Base-by-base conservation (phyloP, 2,888 invertebrate species). In the Catocala sponsa region DNA sequence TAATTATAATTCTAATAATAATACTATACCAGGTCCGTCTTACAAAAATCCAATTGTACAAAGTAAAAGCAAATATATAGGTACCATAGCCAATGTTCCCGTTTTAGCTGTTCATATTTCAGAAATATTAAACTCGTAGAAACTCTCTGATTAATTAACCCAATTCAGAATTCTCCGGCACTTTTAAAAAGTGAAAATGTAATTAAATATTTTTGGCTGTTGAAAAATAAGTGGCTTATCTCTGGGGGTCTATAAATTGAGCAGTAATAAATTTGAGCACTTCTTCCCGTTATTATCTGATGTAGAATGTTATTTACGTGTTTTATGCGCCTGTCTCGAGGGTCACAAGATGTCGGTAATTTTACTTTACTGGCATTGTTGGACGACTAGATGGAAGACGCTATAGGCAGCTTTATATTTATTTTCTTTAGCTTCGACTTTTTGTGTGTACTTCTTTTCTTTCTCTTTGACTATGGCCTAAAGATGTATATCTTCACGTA, bases 131-230 rank as follows among this genome's bases (percentile, higher is more conserved):
- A 44, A 25, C 25, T 44, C 7, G 5, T 13, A 44, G 2, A 48
- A 48, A 48, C 33, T 48, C 9, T 32, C 5, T n/a, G 5, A 9
- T 6, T 33, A 48, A 48, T 48, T 48, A 48, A 46, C 46, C 46
- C 15, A 33, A 25, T 32, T 25, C 10, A 5, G n/a, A 11, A 48
- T 48, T 32, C 13, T 1, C 10, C 2, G 64, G 65, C 54, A 57
- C 56, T 63, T 63, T 54, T 10, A 33, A 46, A 25, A 46, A 46
- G 46, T 46, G 15, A 15, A 46, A 41, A 35, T 11, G 41, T 48
- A 38, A 48, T 48, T 35, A 55, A 53, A 46, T 35, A 15, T 47
- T 32, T 55, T 55, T 32, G 35, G 38, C 25, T 38, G 35, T n/a
- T 50, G 50, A 35, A 35, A 49, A 13, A 50, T 35, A 12, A 35